Conservation (phyloP, 2,888 invertebrate genomes). For the Terebella lapidaria region DNA sequence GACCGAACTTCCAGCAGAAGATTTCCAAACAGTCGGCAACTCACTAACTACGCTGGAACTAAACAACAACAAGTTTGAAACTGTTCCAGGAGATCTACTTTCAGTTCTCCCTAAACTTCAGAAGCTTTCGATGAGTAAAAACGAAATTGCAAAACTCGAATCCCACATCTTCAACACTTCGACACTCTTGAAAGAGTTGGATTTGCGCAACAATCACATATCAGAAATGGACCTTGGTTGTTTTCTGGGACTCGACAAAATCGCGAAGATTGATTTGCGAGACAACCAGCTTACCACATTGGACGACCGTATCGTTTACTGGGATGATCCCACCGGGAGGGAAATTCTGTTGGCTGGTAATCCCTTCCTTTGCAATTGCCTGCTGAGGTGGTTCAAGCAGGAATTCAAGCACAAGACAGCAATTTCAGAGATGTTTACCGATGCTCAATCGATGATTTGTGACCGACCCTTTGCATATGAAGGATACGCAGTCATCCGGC, state of each 20-base stretch:
- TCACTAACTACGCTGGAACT: slow-evolving; percentile 17
- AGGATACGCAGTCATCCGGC: slow-evolving; percentile 4
- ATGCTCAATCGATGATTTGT: slow-evolving; percentile 8
- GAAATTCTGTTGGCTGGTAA: slow-evolving; percentile 14
- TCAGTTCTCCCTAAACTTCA: slow-evolving; percentile 12
- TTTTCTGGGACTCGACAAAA: slow-evolving; percentile 15
- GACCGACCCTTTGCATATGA: slow-evolving; percentile 9
- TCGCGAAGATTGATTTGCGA: slow-evolving; percentile 14
- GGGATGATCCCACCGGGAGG: slow-evolving; percentile 1
- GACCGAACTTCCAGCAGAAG: not conserved
- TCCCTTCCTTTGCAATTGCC: slow-evolving; percentile 23
- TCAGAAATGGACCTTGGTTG: slow-evolving; percentile 8
- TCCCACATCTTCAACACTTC: slow-evolving; percentile 5
- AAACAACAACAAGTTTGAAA: slow-evolving; percentile 12
- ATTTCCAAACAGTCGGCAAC: slow-evolving; percentile 11
- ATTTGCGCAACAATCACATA: slow-evolving; percentile 21
- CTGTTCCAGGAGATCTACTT: slow-evolving; percentile 11
- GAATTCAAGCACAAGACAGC: slow-evolving; percentile 5
- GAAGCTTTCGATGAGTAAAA: slow-evolving; percentile 13
- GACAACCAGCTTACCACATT: slow-evolving; percentile 15
- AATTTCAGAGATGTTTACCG: not conserved
- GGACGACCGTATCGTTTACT: slow-evolving; percentile 11
- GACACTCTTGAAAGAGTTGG: slow-evolving; percentile 9
- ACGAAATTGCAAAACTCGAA: slow-evolving; percentile 13
- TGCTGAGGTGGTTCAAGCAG: slow-evolving; percentile 17